These are phyloP conservation scores for Rotaria macrura DNA, from an alignment of 2,888 invertebrate genomes.

Conservation along the genomic window DNA sequence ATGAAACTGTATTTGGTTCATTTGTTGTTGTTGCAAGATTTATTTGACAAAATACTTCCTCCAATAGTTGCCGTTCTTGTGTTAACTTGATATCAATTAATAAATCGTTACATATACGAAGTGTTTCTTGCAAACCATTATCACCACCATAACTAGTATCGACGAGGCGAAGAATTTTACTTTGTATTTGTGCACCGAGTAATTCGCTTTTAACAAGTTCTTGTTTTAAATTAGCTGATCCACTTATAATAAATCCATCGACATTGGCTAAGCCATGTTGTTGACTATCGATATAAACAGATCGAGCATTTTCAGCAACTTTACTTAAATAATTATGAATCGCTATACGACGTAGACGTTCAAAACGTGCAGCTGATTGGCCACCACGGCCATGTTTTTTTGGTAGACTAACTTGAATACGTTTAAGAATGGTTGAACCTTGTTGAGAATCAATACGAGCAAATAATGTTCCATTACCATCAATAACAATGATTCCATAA, in stretches of 20 bases:
- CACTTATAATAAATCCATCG: conserved; percentile 34
- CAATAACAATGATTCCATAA: conserved; percentile 99
- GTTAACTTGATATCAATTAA: conserved; percentile 10
- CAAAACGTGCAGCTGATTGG: conserved; percentile 34
- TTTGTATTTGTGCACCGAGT: conserved; percentile 22
- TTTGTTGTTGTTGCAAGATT: conserved; percentile 38
- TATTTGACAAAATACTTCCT: conserved; percentile 62
- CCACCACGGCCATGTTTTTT: conserved; percentile 76
- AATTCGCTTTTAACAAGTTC: conserved; percentile 32
- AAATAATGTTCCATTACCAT: conserved; percentile 96
- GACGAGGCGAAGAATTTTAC: not conserved
- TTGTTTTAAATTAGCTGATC: conserved; percentile 33
- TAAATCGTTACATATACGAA: conserved; percentile 42
- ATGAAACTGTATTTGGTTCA: not conserved
- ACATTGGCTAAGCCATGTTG: conserved; percentile 25
- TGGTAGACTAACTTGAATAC: conserved; percentile 92
- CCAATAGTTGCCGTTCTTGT: conserved; percentile 37
- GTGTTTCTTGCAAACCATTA: conserved; percentile 25
- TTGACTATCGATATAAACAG: conserved; percentile 21
- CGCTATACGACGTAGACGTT: conserved; percentile 30
- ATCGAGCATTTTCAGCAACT: conserved; percentile 30
- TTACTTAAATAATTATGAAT: conserved; percentile 34
- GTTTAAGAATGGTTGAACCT: conserved; percentile 82
- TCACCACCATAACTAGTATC: conserved; percentile 24
- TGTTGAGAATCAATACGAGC: conserved; percentile 69